These are phyloP conservation scores for Acropora tenuis DNA, from an alignment of 64 coral and sea anemone species.

Conservation along the genomic window DNA sequence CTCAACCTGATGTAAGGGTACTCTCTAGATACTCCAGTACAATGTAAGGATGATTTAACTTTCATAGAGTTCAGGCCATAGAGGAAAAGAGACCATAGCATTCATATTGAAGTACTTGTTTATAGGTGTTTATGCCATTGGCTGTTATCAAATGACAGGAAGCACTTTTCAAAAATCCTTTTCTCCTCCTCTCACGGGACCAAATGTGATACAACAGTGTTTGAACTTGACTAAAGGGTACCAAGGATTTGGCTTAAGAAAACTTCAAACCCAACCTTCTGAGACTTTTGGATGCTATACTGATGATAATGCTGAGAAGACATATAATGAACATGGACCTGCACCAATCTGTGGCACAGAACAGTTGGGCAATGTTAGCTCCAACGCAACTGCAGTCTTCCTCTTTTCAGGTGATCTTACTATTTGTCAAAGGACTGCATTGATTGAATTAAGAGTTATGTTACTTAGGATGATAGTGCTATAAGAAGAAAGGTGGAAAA, in stretches of 20 bases:
- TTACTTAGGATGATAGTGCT: too few species aligned
- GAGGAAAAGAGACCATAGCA: too few species aligned
- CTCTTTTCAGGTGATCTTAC: conserved; percentile 18
- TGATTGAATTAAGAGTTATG: too few species aligned
- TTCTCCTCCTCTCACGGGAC: background rate
- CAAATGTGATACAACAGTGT: conserved; percentile 26
- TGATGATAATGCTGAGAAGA: background rate
- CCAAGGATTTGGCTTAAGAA: conserved; percentile 22
- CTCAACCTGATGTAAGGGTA: too few species aligned
- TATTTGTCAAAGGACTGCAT: background rate
- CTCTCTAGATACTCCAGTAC: too few species aligned
- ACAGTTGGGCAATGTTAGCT: background rate
- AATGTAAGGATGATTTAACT: too few species aligned
- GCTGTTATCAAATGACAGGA: conserved; percentile 4
- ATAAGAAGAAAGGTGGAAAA: too few species aligned
- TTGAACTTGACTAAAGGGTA: background rate
- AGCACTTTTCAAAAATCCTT: background rate
- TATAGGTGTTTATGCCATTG: conserved; percentile 2
- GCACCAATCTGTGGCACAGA: background rate
- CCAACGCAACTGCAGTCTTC: conserved; percentile 15
- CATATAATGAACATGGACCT: background rate
- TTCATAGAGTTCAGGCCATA: too few species aligned
- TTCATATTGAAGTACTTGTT: background rate
- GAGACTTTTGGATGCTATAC: background rate
- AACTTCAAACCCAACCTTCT: too few species aligned